Base-by-base conservation (phyloP, 2,888 invertebrate species). In the Pristionchus maxplancki region DNA sequence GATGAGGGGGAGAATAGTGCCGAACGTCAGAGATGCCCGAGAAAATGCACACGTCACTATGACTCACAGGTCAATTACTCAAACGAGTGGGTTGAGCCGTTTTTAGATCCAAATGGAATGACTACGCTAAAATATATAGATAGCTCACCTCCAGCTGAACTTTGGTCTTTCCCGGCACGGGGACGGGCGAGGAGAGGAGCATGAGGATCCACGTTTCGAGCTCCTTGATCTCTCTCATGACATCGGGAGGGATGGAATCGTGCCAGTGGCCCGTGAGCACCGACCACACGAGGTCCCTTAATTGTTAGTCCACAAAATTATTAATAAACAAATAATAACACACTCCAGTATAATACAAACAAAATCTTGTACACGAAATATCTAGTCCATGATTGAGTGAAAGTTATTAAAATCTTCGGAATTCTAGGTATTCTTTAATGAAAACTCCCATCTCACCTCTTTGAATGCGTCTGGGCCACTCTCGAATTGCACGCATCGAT, bases 161-260 rank as follows among this genome's bases (percentile, higher is more conserved):
- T 95, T 97, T 96, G 20, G 99, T 99, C 95, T 98, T 98, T 89
- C 98, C 97, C 58, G 99, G 99, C 89, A 99, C 97, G 9, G 99
- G 98, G 87, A 99, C 99, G 5, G 99, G 99, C 89, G 99, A 97
- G 91, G 98, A 98, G 78, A 99, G 96, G 67, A 99, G 96, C 90
- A 98, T 96, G 89, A 99, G 96, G 93, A 99, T 98, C 99, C 99
- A 99, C 13, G 98, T 99, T 96, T 99, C 99, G 91, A 99, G 97
- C 96, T 99, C 98, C 92, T 97, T 96, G 67, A 99, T 97, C 95
- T 99, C 98, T 95, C 98, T 98, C 93, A 98, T 96, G 28, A 99
- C 97, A 90, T 97, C 97, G 0, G 97, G 97, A 2, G 97, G 97
- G 34, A 95, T 92, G 31, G 91, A 88, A 0, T 93, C 92, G 28